Evolutionary conservation across 2,797 vertebrate genomes (phyloP).

Genomic region (Diplodus puntazzo): DNA sequence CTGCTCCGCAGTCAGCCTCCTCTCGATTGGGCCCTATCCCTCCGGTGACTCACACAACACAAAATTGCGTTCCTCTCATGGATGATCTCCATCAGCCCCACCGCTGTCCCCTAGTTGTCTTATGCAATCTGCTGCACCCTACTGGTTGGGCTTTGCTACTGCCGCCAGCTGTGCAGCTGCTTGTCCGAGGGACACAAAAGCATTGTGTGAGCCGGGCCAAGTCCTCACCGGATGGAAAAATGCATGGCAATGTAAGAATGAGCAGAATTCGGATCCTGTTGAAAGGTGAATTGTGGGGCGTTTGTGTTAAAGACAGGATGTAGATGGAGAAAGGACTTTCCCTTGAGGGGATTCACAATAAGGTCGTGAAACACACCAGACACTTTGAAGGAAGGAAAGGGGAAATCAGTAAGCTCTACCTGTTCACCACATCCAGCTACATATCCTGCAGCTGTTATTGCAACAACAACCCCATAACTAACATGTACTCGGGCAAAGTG

Average conservation of each 20-base stretch:
- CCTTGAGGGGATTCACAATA: constrained; percentile 23
- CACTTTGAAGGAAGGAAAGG: neutral
- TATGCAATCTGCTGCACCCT: constrained; percentile 64
- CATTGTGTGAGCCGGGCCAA: neutral
- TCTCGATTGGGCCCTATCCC: neutral
- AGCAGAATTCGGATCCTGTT: neutral
- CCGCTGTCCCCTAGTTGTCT: neutral
- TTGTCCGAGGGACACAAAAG: neutral
- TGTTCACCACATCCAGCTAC: neutral
- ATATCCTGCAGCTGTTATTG: constrained; percentile 19
- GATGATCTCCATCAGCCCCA: constrained; percentile 22
- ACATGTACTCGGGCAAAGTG: neutral
- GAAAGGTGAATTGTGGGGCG: neutral
- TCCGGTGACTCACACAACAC: neutral
- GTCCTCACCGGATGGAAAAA: neutral
- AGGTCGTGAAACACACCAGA: constrained; percentile 6
- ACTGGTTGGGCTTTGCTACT: constrained; percentile 57
- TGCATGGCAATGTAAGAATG: neutral
- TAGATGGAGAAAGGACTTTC: constrained; percentile 12
- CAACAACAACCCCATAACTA: no score
- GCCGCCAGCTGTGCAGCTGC: constrained; percentile 20
- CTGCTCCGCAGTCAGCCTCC: neutral
- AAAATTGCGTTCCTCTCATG: neutral
- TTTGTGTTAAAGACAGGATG: constrained; percentile 25
- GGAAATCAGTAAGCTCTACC: neutral